Evolutionary conservation across 2,888 invertebrate genomes (phyloP), one percentile per base, ranked within the genome.

Genomic region (Phaonia tiefii): DNA sequence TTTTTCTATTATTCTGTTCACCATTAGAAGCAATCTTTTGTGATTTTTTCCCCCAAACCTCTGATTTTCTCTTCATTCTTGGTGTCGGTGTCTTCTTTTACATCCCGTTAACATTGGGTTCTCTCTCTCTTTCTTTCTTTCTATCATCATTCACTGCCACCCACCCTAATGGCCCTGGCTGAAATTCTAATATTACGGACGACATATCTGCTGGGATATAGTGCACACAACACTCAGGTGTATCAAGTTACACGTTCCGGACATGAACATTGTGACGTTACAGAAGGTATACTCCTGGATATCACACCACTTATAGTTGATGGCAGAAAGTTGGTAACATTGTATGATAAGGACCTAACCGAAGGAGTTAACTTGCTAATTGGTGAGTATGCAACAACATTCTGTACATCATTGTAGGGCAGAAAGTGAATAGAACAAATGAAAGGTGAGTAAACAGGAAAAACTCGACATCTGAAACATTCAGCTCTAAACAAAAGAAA

Each of bases 281-380:
- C 94, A 13, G 94, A 94, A 85, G 94, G 94, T 67, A 93, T 93
- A 88, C 91, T 94, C 11, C 90, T 95, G 78, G 95, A 95, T 89
- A 94, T 94, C 85, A 94, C 94, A 65, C 94, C 94, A 11, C 92
- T 94, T 80, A 92, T 93, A 86, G 94, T 94, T 84, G 93, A 92
- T 86, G 93, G 93, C 58, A 91, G 91, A 85, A 94, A 94, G 86
- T 92, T 95, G 83, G 93, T 95, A 88, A 94, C 94, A 5, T 91
- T 95, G 31, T 94, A 94, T 87, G 95, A 95, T 89, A 94, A 94
- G 90, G 94, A 95, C 89, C 92, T 95, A 82, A 93, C 93, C 65
- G 94, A 94, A 89, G 95, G 95, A 83, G 93, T 93, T 87, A 95
- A 95, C 91, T 92, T 94, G 85, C 92, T 94, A 85, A 94, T 94